Evolutionary conservation across 2,888 invertebrate species (phyloP).

Genomic region (Pherbina coryleti): DNA sequence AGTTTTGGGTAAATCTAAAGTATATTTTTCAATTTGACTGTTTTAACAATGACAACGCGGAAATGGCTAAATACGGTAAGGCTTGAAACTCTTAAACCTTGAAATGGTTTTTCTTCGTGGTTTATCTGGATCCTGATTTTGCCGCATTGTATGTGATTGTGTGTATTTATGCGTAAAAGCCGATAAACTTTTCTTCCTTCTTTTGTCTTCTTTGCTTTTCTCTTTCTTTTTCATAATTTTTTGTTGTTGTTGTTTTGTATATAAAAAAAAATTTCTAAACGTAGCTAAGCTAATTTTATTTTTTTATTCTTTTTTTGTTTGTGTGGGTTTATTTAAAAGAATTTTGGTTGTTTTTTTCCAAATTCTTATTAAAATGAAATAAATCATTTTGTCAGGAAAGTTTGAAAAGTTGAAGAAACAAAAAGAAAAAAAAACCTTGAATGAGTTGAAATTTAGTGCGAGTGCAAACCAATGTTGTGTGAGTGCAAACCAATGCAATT

Average conservation of each 20-base stretch:
- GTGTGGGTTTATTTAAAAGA: background rate
- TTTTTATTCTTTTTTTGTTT: no score
- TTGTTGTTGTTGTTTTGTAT: background rate
- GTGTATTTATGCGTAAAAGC: constrained; percentile 29
- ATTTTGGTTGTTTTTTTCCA: background rate
- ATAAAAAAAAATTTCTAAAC: background rate
- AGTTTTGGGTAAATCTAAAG: constrained; percentile 7
- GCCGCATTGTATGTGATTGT: background rate
- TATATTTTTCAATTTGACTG: constrained; percentile 15
- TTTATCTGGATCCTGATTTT: constrained; percentile 3
- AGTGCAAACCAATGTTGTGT: no score
- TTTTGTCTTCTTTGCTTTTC: background rate
- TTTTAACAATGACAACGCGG: constrained; percentile 12
- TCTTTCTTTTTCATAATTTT: background rate
- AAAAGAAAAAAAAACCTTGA: no score
- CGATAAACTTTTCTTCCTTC: constrained; percentile 10
- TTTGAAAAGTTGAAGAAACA: background rate
- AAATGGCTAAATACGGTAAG: background rate
- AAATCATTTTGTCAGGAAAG: background rate
- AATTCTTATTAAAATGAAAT: background rate
- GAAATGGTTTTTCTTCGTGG: background rate
- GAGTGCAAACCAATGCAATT: no score
- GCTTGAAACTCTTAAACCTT: background rate
- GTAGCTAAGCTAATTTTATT: constrained; percentile 14
- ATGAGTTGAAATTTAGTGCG: no score